These are phyloP conservation scores for Pachyrhynchus sulphureomaculatus DNA, from an alignment of 1,140 invertebrate species.

Conservation along the genomic window DNA sequence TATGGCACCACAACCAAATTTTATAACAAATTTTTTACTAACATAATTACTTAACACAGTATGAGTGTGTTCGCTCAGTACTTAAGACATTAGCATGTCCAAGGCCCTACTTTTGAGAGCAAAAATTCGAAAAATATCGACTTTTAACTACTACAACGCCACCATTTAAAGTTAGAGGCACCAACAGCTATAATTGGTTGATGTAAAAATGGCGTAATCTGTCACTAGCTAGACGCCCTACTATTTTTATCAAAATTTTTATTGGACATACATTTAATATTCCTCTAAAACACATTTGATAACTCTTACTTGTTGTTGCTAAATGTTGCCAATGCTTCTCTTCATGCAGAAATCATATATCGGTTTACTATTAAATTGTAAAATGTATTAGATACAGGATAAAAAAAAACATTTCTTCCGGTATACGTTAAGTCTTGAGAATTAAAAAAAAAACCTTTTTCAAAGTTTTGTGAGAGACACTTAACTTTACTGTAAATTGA, in stretches of 20 bases:
- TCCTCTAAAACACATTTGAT: no score
- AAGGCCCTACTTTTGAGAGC: slow-evolving; percentile 22
- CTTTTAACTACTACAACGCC: slow-evolving; percentile 27
- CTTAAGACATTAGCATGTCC: slow-evolving; percentile 8
- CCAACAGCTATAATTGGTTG: slow-evolving; percentile 45
- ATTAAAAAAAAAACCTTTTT: no score
- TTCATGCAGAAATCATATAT: no score
- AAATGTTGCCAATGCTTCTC: no score
- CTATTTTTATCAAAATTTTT: slow-evolving; percentile 9
- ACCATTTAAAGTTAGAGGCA: slow-evolving; percentile 37
- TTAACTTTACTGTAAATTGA: no score
- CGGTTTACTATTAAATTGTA: no score
- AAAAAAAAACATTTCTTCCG: no score
- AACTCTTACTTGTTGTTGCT: no score
- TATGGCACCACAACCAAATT: slow-evolving; percentile 31
- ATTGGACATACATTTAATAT: background rate
- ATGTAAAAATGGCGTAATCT: slow-evolving; percentile 48
- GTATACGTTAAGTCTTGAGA: no score
- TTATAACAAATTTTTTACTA: slow-evolving; percentile 9
- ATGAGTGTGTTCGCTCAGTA: background rate
- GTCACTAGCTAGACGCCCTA: slow-evolving; percentile 19
- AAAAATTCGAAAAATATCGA: slow-evolving; percentile 8
- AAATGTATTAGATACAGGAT: no score
- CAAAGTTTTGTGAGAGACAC: no score
- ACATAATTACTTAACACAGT: slow-evolving; percentile 14